These are phyloP conservation scores for Hippocampus zosterae DNA, from an alignment of 2,113 vertebrate species.

Conservation along the genomic window DNA sequence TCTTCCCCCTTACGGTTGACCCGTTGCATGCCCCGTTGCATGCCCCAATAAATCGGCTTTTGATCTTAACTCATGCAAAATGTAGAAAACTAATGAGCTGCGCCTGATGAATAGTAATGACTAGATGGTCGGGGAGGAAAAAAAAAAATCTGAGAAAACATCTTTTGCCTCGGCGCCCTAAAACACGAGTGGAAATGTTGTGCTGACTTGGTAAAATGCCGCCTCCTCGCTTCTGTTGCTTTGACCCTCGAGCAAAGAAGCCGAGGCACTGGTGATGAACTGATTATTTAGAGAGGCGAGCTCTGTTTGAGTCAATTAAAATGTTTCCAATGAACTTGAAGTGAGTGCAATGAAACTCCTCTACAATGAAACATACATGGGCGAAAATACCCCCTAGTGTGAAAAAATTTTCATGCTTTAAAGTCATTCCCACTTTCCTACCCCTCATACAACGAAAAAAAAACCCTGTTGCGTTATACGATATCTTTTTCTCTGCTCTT, in stretches of 20 bases:
- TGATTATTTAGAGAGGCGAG: background rate
- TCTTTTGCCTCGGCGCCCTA: background rate
- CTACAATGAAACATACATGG: too few species aligned
- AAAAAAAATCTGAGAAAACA: conserved; percentile 1
- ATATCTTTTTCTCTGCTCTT: too few species aligned
- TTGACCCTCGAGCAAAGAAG: conserved; percentile 12
- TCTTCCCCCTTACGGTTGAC: background rate
- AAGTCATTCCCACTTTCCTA: too few species aligned
- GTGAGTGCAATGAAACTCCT: background rate
- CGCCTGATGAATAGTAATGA: conserved; percentile 4
- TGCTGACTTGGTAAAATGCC: conserved; percentile 13
- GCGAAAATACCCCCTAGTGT: too few species aligned
- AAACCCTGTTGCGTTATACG: too few species aligned
- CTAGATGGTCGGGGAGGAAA: background rate
- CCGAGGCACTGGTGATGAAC: background rate
- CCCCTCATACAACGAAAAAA: too few species aligned
- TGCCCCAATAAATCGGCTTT: background rate
- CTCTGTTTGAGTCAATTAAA: background rate
- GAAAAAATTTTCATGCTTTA: too few species aligned
- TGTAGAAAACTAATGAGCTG: background rate
- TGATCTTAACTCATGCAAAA: conserved; percentile 7
- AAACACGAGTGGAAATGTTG: conserved; percentile 8
- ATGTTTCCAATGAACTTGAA: background rate
- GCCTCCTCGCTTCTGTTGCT: background rate
- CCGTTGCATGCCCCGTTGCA: background rate